Evolutionary conservation across 1,140 invertebrate species (phyloP).

Genomic region (Drosophila baimaii): DNA sequence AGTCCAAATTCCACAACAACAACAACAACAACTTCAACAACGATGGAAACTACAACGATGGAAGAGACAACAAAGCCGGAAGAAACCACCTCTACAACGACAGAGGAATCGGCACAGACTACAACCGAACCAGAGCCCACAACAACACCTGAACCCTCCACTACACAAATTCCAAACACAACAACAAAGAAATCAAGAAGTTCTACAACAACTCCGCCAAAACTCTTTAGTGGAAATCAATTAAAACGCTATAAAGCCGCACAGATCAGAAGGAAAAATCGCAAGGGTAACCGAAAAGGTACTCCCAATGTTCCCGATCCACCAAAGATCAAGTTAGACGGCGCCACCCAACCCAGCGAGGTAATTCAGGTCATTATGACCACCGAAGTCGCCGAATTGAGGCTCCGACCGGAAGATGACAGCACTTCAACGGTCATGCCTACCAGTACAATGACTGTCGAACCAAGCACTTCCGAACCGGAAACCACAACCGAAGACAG

Average conservation of each 20-base stretch:
- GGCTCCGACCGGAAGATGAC: slow-evolving; percentile 21
- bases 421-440: slow-evolving; percentile 8
- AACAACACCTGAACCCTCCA: neutral
- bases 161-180: neutral
- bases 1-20: slow-evolving; percentile 12
- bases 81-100: neutral
- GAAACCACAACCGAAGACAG: slow-evolving; percentile 39
- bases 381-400: slow-evolving; percentile 26
- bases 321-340: slow-evolving; percentile 60
- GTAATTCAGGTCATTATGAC: slow-evolving; percentile 50
- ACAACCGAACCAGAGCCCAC: slow-evolving; percentile 8
- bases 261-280: slow-evolving; percentile 5
- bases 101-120: slow-evolving; percentile 4
- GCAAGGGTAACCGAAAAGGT: neutral
- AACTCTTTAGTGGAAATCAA: neutral
- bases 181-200: slow-evolving; percentile 2
- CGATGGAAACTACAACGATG: slow-evolving; percentile 14
- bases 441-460: slow-evolving; percentile 14
- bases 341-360: slow-evolving; percentile 58
- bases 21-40: slow-evolving; percentile 11
- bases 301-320: slow-evolving; percentile 51
- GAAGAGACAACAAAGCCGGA: neutral
- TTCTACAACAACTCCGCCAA: slow-evolving; percentile 6
- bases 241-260: slow-evolving; percentile 17
- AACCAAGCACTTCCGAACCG: slow-evolving; percentile 30